Conservation (phyloP, 2,888 invertebrate species). For the Toxonevra muliebris region DNA sequence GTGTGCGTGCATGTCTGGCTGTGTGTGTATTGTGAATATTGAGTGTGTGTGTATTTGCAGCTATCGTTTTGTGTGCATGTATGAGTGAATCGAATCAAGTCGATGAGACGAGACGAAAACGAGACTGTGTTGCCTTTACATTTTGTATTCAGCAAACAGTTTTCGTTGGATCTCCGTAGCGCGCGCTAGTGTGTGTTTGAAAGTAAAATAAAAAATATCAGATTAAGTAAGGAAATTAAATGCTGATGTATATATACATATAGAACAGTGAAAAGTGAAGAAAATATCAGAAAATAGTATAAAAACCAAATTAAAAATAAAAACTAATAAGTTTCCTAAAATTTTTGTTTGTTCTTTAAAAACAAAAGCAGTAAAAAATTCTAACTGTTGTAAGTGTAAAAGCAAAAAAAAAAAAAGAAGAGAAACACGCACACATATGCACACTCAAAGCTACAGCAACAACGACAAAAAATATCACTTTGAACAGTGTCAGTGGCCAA, state of each 20-base stretch:
- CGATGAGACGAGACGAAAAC: no score
- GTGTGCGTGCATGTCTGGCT: conserved; percentile 6
- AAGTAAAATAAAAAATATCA: no score
- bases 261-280: conserved; percentile 6
- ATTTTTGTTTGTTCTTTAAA: not conserved
- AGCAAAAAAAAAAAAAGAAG: conserved; percentile 15
- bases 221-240: not conserved
- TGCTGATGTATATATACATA: not conserved
- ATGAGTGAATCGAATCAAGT: not conserved
- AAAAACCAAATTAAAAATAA: not conserved
- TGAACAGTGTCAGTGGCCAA: conserved; percentile 13
- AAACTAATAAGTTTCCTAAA: conserved; percentile 4
- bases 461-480: conserved; percentile 11
- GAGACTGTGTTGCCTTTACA: no score
- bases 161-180: conserved; percentile 23
- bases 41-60: conserved; percentile 5
- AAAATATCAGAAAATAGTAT: conserved; percentile 3
- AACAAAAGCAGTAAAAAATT: not conserved
- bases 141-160: conserved; percentile 1
- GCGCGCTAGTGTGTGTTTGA: conserved; percentile 6
- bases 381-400: conserved; percentile 3
- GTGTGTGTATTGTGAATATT: conserved; percentile 5
- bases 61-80: conserved; percentile 7
- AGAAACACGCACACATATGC: conserved; percentile 14
- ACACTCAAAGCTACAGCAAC: conserved; percentile 7